Evolutionary conservation across 2,797 vertebrate genomes (phyloP), one percentile per base, ranked within the genome.

Genomic region (Melanotaenia parkinsoni): DNA sequence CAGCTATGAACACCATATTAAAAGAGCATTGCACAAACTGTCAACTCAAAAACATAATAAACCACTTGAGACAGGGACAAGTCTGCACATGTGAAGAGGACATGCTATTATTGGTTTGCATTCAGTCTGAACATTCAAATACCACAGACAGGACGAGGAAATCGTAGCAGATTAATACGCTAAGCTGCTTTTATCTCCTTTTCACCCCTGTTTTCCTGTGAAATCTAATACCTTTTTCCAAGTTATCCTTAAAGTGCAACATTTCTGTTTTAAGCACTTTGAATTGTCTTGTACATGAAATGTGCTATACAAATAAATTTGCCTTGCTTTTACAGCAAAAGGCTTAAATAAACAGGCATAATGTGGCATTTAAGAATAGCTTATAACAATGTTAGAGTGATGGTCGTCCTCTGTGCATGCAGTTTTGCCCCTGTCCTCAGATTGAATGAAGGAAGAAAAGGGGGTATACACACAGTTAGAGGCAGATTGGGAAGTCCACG

Each of bases 401-500:
- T 47, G 0, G 47, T 59, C 72, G 80, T 84, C 74, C 28, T 65
- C 66, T 51, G 9, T 32, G 40, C 3, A 63, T 86, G 84, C 95
- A 95, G 95, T 63, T 82, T 94, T 93, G 89, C 91, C 90, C 89
- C 92, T 86, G 90, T 58, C 70, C 86, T 81, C 85, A 33, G 91
- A 88, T 88, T 81, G 93, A 95, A 95, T 94, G 91, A 95, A 93
- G 94, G 92, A 95, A 96, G 94, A 95, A 96, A 93, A 94, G 95
- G 95, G 95, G 96, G 92, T 96, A 96, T 97, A 98, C 96, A 97
- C 97, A 98, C 96, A 96, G 96, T 97, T 88, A 97, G 96, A 94
- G 97, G 97, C 95, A 98, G 97, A 98, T 93, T 97, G 95, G 96
- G 96, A 96, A 98, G 96, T 97, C 97, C 97, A 99, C 97, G 96